Conservation (phyloP, 2,888 invertebrate genomes). For the Lutraria lutraria region DNA sequence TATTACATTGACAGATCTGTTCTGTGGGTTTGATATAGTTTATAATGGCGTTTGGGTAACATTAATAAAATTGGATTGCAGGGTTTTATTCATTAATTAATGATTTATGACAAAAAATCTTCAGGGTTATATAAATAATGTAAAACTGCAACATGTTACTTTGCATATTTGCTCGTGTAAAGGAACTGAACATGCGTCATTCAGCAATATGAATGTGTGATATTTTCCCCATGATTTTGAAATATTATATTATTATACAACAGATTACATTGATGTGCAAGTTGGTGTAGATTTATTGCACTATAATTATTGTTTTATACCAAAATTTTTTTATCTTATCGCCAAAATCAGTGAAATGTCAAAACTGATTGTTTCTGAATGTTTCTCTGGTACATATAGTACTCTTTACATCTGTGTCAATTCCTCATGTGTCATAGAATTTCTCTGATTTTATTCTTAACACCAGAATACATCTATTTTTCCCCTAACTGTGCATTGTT, state of each 20-base stretch:
- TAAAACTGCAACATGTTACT: background rate
- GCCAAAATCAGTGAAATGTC: too few relatives aligned
- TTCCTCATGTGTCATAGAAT: too few relatives aligned
- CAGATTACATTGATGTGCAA: background rate
- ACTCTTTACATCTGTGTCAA: too few relatives aligned
- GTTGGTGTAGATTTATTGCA: background rate
- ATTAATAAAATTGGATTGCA: background rate
- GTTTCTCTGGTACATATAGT: too few relatives aligned
- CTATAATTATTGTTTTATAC: background rate
- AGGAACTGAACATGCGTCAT: background rate
- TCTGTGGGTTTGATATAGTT: background rate
- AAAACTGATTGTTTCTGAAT: too few relatives aligned
- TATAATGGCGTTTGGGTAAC: background rate
- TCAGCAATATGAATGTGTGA: background rate
- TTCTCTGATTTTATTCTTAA: too few relatives aligned
- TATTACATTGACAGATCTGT: background rate
- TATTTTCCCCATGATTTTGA: too few relatives aligned
- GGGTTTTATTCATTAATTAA: slow-evolving; percentile 13
- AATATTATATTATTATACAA: background rate
- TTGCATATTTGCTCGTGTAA: background rate
- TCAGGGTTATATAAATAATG: background rate
- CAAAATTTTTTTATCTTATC: too few relatives aligned
- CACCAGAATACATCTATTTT: too few relatives aligned
- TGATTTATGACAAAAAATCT: slow-evolving; percentile 5
- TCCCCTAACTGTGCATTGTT: too few relatives aligned